Percentiles rank a stretch among this genome's conserved stretches.
Evolutionary conservation across 2,888 invertebrate genomes (phyloP).

Genomic region (Hypolimnas misippus): DNA sequence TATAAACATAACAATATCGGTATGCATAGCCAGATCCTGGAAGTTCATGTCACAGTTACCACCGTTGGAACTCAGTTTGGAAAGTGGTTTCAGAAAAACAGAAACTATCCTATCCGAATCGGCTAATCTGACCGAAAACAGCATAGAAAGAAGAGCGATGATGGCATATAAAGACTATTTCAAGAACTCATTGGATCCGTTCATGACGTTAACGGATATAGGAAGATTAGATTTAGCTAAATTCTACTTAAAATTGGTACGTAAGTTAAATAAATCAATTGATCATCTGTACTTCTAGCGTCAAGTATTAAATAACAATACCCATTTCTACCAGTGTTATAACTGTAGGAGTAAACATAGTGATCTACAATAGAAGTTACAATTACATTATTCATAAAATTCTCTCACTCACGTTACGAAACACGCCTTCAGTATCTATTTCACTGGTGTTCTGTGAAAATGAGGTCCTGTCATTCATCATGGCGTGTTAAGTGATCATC

Average conservation of each 20-base stretch:
- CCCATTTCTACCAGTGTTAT: too few species aligned
- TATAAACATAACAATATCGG: slow-evolving; percentile 73
- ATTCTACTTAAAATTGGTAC: slow-evolving; percentile 76
- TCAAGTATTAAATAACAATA: too few species aligned
- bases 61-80: slow-evolving; percentile 81
- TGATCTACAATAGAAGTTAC: too few species aligned
- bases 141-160: slow-evolving; percentile 59
- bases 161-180: slow-evolving; percentile 68
- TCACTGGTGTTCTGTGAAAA: too few species aligned
- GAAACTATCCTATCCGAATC: slow-evolving; percentile 65
- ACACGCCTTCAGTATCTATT: too few species aligned
- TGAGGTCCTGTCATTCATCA: too few species aligned
- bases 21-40: slow-evolving; percentile 74
- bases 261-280: slow-evolving; percentile 30
- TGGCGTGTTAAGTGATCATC: too few species aligned
- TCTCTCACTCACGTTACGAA: too few species aligned
- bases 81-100: slow-evolving; percentile 67
- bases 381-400: too few species aligned
- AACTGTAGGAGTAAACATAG: too few species aligned
- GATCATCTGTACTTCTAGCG: too few species aligned
- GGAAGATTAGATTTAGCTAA: slow-evolving; percentile 64
- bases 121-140: slow-evolving; percentile 54
- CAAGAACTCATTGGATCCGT: slow-evolving; percentile 54
- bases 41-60: slow-evolving; percentile 83
- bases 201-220: slow-evolving; percentile 63